Conservation (phyloP, 1,140 invertebrate species). For the Aplysia californica region DNA sequence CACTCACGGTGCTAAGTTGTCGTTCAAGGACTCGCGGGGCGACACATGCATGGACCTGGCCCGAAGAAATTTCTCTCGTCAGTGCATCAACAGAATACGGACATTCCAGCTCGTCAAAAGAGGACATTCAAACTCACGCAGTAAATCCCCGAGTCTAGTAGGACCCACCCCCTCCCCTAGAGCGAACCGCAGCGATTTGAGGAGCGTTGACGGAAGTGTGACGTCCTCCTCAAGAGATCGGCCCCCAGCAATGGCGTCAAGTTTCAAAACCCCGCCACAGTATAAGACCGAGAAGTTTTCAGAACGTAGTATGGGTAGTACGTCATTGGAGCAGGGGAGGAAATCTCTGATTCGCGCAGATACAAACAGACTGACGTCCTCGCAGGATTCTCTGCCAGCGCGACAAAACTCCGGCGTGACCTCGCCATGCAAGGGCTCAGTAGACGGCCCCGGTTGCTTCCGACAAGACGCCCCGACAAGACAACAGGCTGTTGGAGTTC, state of each 20-base stretch:
- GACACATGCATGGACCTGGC: slow-evolving; percentile 38
- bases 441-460: neutral
- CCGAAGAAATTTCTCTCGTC: slow-evolving; percentile 27
- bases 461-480: neutral
- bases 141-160: neutral
- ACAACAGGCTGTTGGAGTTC: neutral
- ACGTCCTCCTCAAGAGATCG: neutral
- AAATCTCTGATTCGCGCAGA: too few relatives aligned
- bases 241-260: neutral
- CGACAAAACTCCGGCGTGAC: neutral
- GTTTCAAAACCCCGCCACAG: too few relatives aligned
- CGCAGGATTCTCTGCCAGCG: neutral
- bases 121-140: neutral
- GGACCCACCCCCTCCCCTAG: neutral
- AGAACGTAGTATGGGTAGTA: too few relatives aligned
- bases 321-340: too few relatives aligned
- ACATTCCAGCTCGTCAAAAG: slow-evolving; percentile 2
- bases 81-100: slow-evolving; percentile 46
- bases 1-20: slow-evolving; percentile 31
- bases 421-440: neutral
- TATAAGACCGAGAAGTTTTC: too few relatives aligned
- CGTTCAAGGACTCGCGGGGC: slow-evolving; percentile 37
- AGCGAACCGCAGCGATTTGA: neutral
- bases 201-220: neutral
- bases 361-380: too few relatives aligned